Evolutionary conservation across 2,888 invertebrate species (phyloP).

Genomic region (Zaprionus lineosus): DNA sequence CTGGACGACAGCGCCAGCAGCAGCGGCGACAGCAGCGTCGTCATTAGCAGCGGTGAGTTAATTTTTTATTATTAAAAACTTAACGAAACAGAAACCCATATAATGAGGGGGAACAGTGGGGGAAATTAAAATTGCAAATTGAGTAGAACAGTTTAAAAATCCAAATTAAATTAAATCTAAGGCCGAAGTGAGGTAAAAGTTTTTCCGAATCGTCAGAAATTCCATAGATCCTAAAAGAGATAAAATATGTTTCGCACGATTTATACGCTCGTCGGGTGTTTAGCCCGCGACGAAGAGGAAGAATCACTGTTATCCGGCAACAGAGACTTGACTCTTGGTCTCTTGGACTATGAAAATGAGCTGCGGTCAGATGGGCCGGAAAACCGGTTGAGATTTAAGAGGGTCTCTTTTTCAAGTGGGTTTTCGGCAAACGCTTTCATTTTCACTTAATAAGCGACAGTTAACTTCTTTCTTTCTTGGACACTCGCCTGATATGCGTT

Average conservation of each 20-base stretch:
- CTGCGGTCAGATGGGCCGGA: constrained; percentile 40
- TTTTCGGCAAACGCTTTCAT: constrained; percentile 77
- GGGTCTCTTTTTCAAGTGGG: constrained; percentile 44
- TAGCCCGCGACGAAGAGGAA: too few relatives aligned
- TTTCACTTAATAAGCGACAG: constrained; percentile 76
- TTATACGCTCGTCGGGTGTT: too few relatives aligned
- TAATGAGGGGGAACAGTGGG: too few relatives aligned
- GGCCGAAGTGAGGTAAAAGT: too few relatives aligned
- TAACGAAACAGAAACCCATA: too few relatives aligned
- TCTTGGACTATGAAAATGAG: constrained; percentile 49
- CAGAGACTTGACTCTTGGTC: not conserved
- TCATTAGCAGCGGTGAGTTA: constrained; percentile 61
- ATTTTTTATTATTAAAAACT: too few relatives aligned
- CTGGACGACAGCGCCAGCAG: constrained; percentile 65
- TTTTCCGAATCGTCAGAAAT: too few relatives aligned
- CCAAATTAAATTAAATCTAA: too few relatives aligned
- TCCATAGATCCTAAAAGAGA: not conserved
- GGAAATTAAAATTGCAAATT: too few relatives aligned
- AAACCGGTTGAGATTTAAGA: constrained; percentile 60
- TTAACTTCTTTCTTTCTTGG: constrained; percentile 69
- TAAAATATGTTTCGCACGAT: too few relatives aligned
- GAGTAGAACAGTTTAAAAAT: too few relatives aligned
- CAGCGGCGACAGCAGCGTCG: constrained; percentile 64
- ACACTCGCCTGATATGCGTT: constrained; percentile 68
- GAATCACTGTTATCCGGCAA: not conserved